Conservation (phyloP, 2,888 invertebrate genomes). For the Cantharis rustica region DNA sequence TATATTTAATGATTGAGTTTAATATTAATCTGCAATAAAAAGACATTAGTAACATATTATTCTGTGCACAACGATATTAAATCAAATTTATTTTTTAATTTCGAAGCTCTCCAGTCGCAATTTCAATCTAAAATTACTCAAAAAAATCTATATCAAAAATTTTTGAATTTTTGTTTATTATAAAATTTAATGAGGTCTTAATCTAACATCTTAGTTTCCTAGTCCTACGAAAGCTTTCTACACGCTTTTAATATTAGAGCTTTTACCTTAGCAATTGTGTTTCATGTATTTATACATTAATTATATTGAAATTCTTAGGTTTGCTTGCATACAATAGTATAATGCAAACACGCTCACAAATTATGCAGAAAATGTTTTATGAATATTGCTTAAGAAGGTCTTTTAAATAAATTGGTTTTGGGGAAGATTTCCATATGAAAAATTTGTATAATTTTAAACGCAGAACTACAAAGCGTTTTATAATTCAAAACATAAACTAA, state of each 20-base stretch:
- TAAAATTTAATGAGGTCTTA: not conserved
- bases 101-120: not conserved
- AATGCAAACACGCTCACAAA: not conserved
- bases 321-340: not conserved
- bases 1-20: too few species aligned
- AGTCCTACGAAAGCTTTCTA: not conserved
- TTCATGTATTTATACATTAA: not conserved
- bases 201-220: not conserved
- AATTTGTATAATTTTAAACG: too few species aligned
- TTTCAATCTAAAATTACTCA: not conserved
- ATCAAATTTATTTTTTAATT: too few species aligned
- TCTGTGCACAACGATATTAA: too few species aligned
- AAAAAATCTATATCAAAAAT: not conserved
- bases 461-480: too few species aligned
- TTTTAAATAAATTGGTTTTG: too few species aligned
- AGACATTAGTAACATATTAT: not conserved
- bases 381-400: too few species aligned
- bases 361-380: not conserved
- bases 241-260: not conserved
- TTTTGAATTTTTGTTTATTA: not conserved
- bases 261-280: not conserved
- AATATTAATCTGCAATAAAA: not conserved
- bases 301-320: not conserved
- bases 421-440: too few species aligned
- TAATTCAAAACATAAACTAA: not conserved